phyloP scores from a whole-genome alignment of 2,113 vertebrate species.

The Equus przewalskii region DNA sequence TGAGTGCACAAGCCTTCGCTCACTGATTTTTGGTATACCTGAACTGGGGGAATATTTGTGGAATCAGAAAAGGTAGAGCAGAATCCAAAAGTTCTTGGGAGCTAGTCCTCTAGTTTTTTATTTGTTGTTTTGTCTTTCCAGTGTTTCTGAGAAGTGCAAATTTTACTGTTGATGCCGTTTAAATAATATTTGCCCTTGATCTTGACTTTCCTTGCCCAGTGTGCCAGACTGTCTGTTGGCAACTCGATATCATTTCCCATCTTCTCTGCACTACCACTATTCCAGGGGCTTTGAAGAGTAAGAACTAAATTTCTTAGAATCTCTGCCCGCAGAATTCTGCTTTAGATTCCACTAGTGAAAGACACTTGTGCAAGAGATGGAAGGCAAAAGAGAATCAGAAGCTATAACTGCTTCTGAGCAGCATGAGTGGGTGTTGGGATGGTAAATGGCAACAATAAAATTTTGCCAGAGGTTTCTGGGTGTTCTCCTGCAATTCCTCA shows the following conservation, averaged over 20 bases:
- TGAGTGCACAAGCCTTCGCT: not conserved
- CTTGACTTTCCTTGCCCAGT: conserved; percentile 10
- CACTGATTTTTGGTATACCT: not conserved
- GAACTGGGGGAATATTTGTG: not conserved
- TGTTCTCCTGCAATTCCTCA: not conserved
- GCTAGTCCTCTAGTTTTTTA: not conserved
- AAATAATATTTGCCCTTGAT: not conserved
- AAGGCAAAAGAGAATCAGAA: conserved; percentile 28
- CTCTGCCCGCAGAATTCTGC: not conserved
- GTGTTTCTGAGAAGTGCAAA: not conserved
- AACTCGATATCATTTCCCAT: not conserved
- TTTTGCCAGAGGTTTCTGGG: not conserved
- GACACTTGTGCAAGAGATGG: not conserved
- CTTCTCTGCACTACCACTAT: not conserved
- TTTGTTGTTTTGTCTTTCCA: conserved; percentile 36
- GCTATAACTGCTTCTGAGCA: not conserved
- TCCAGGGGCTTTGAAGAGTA: not conserved
- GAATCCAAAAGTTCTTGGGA: not conserved
- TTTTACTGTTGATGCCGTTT: conserved; percentile 22
- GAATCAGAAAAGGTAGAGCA: not conserved
- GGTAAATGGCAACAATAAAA: not conserved
- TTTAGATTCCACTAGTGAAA: not conserved
- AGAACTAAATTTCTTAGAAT: not conserved
- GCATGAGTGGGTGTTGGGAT: not conserved
- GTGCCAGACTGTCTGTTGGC: not conserved